A percentile compares a stretch with the other conserved stretches of the same genome.
Evolutionary conservation across 2,888 invertebrate genomes (phyloP).

Genomic region (Drosophila melanocephala): DNA sequence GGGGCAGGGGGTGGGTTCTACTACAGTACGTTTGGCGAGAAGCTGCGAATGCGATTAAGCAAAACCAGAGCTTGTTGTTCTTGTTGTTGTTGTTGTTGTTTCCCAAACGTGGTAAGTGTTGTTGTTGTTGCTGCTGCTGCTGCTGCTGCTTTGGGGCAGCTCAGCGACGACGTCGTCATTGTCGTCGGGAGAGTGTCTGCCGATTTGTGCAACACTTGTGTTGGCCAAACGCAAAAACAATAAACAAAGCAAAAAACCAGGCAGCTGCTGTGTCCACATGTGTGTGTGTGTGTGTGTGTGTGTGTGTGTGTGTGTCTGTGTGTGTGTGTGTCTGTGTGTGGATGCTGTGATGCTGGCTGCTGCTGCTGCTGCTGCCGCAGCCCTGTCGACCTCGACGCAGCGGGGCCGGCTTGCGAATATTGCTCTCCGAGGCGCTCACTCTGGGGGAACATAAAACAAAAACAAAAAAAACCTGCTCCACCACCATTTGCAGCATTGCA

Average conservation of each 20-base stretch:
- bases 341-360: conserved; percentile 40
- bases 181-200: conserved; percentile 57
- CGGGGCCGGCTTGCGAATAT: conserved; percentile 58
- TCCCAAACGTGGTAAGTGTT: conserved; percentile 68
- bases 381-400: conserved; percentile 52
- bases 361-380: conserved; percentile 20
- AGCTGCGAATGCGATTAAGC: conserved; percentile 64
- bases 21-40: conserved; percentile 33
- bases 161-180: conserved; percentile 7
- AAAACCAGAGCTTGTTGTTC: conserved; percentile 30
- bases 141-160: conserved; percentile 25
- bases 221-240: conserved; percentile 72
- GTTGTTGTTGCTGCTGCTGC: conserved; percentile 24
- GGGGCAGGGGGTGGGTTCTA: neutral
- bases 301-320: conserved; percentile 15
- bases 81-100: conserved; percentile 40
- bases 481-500: conserved; percentile 71
- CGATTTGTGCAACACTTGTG: conserved; percentile 81
- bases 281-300: conserved; percentile 26
- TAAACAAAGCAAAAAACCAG: conserved; percentile 64
- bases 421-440: conserved; percentile 68
- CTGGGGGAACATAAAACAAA: conserved; percentile 41
- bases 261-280: conserved; percentile 12
- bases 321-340: conserved; percentile 29
- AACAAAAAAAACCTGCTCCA: conserved; percentile 70